Conservation (phyloP, 2,113 vertebrate species). For the Erinaceus europaeus region DNA sequence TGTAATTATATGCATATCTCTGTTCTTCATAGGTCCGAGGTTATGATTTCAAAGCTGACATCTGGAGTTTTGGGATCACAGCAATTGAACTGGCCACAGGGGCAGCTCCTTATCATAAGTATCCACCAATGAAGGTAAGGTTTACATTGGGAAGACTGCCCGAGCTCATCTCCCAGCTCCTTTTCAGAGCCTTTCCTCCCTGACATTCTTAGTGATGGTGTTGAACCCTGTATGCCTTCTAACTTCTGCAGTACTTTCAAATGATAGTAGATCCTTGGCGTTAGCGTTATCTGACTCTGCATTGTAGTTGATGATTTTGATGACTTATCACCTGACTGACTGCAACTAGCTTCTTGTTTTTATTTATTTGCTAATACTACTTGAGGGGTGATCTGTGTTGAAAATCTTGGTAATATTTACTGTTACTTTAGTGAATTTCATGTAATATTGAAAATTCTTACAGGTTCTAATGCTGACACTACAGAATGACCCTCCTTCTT, state of each 20-base stretch:
- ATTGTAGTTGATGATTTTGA: no score
- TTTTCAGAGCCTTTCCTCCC: not conserved
- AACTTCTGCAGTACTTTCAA: not conserved
- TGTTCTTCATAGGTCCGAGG: constrained; percentile 89
- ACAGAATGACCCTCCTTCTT: constrained; percentile 95
- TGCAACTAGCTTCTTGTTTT: not conserved
- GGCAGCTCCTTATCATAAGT: constrained; percentile 98
- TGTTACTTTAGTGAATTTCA: not conserved
- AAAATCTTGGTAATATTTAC: not conserved
- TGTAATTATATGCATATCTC: not conserved
- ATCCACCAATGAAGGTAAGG: constrained; percentile 96
- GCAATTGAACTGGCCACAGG: constrained; percentile 97
- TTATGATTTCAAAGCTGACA: constrained; percentile 99
- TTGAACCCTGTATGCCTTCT: not conserved
- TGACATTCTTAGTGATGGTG: not conserved
- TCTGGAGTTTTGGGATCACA: constrained; percentile 99
- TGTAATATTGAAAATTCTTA: constrained; percentile 59
- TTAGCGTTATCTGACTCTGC: not conserved
- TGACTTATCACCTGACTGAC: not conserved
- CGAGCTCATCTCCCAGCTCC: not conserved
- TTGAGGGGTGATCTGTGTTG: not conserved
- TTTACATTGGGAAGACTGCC: not conserved
- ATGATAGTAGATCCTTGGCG: not conserved
- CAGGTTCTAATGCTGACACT: constrained; percentile 99
- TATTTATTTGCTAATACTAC: not conserved